Evolutionary conservation across 2,888 invertebrate species (phyloP), one percentile per base, ranked within the genome.

Genomic region (Drosophila dives): DNA sequence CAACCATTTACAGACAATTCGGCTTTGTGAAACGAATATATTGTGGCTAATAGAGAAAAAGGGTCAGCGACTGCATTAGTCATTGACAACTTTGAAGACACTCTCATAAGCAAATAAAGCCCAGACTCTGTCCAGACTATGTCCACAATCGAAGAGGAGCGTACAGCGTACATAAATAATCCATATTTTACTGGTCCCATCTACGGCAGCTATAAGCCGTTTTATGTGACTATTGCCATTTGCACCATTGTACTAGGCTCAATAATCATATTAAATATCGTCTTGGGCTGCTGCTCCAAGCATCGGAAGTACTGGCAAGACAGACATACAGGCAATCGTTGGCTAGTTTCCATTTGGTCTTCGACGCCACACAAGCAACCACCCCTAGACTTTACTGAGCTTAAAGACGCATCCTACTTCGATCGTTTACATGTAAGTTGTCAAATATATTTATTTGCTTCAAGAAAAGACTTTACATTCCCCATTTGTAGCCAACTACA

Each of bases 311-410:
- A 98, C 91, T 98, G 98, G 98, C 95, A 95, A 80, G 96, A 97
- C 90, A 94, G 95, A 80, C 96, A 97, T 91, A 36, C 91, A 96
- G 97, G 97, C 56, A 97, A 97, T 92, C 96, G 97, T 89, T 97
- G 96, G 96, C 93, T 97, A 70, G 95, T 96, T 23, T 96, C 97
- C 2, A 94, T 98, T 91, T 98, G 97, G 97, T 96, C 97, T 2
- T 94, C 96, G 42, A 96, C 97, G 7, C 97, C 97, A 0, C 96
- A 97, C 91, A 95, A 96, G 79, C 97, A 97, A 91, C 96, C 97
- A 4, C 95, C 98, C 1, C 92, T 97, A 6, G 97, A 97, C 92
- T 94, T 96, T 60, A 95, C 96, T 0, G 97, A 97, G 92, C 93
- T 97, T 0, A 95, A 96, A 84, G 94, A 93, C 83, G 94, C 93